Evolutionary conservation across 1,140 invertebrate genomes (phyloP).

Genomic region (Papilio aristodemus): DNA sequence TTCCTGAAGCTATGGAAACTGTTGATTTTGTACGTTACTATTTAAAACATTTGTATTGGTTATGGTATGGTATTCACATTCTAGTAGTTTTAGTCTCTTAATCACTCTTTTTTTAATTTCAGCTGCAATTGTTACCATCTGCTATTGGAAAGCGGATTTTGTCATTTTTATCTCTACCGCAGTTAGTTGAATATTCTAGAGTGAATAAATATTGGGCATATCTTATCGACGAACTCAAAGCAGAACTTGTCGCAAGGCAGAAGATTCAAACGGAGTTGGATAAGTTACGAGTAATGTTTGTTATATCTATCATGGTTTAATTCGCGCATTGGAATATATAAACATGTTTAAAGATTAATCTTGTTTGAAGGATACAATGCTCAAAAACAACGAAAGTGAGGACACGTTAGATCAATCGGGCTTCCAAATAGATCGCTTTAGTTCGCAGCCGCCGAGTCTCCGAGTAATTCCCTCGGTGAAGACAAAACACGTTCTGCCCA

Average conservation of each 20-base stretch:
- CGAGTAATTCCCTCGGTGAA: conserved; percentile 21
- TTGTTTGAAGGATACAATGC: conserved; percentile 42
- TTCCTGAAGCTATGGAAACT: conserved; percentile 58
- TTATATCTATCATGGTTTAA: neutral
- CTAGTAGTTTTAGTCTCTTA: neutral
- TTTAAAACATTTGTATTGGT: neutral
- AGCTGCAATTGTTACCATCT: conserved; percentile 67
- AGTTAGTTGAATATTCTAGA: conserved; percentile 55
- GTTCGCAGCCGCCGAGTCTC: conserved; percentile 33
- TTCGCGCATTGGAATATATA: too few relatives aligned
- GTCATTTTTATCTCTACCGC: conserved; percentile 48
- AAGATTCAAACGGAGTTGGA: conserved; percentile 59
- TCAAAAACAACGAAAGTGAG: conserved; percentile 48
- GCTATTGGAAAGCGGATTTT: conserved; percentile 58
- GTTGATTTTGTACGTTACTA: conserved; percentile 59
- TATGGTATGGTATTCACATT: too few relatives aligned
- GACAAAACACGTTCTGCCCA: conserved; percentile 19
- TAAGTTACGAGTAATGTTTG: conserved; percentile 53
- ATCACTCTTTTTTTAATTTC: conserved; percentile 27
- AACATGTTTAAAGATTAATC: neutral
- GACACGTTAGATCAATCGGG: conserved; percentile 29
- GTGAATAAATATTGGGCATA: conserved; percentile 73
- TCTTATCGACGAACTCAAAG: conserved; percentile 59
- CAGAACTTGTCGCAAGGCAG: conserved; percentile 51
- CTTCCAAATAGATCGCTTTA: conserved; percentile 8